Base-by-base conservation (phyloP, 2,888 invertebrate species). In the Colletes collaris region DNA sequence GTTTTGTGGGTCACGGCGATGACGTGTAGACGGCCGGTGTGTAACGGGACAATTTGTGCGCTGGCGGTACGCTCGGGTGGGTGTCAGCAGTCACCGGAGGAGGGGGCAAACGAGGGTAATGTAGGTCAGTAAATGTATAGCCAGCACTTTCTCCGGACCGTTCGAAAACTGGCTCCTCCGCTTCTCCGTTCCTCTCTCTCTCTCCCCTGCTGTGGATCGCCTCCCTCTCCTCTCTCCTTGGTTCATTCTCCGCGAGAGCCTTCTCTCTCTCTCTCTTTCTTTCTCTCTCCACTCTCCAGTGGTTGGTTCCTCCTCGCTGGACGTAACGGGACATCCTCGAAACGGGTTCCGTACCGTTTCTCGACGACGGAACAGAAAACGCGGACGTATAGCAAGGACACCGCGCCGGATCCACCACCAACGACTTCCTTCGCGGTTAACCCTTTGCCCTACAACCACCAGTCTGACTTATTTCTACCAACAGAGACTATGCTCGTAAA, bases 121-220 rank as follows among this genome's bases (percentile, higher is more conserved):
- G 91, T 92, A 91, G 92, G 92, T 92, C 92, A 92, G 92, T 92
- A 92, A 92, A 91, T 89, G 90, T 88, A 89, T 87, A 86, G 87
- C 82, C 86, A 90, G 87, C 91, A 92, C 92, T 92, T 92, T 92
- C 92, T 91, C 92, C 91, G 90, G 88, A 90, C 91, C 90, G 91
- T 90, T 91, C 89, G 90, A 92, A 92, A 92, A 92, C 91, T 90
- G 91, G 92, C 90, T 92, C 72, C 79, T 55, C 55, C 55, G 4
- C 55, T 19, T 55, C 27, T 27, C 10, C 64, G 49, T 27, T 27
- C 49, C 72, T 40, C 44, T 27, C 53, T 52, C 35, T 27, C 53
- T 52, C 35, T 27, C 35, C 35, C 19, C 44, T 19, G 59, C 46
- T 40, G 7, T 8, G 8, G 8, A 44, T 8, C 40, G 19, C 49